Evolutionary conservation across 53 echinoderm and acorn worm genomes (phyloP).

Genomic region (Mesocentrotus franciscanus): DNA sequence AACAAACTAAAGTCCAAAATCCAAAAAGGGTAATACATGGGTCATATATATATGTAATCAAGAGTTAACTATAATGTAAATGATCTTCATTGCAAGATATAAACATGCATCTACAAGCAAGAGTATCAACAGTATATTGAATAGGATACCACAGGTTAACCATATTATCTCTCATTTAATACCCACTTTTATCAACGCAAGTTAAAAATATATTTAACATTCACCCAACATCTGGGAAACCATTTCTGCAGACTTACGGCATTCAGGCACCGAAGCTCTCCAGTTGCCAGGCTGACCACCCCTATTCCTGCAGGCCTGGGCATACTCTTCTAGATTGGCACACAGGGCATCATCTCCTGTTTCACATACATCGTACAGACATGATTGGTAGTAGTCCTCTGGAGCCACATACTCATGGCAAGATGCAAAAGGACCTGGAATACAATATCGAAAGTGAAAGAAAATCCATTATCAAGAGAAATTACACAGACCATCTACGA

Average conservation of each 20-base stretch:
- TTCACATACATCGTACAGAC: slow-evolving; percentile 83
- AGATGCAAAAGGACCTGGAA: slow-evolving; percentile 79
- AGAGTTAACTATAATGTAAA: too few relatives aligned
- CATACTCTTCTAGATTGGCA: slow-evolving; percentile 79
- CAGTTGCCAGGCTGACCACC: slow-evolving; percentile 79
- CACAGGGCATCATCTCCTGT: slow-evolving; percentile 79
- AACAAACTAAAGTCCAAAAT: too few relatives aligned
- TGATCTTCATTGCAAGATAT: background rate
- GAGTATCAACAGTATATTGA: too few relatives aligned
- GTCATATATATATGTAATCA: too few relatives aligned
- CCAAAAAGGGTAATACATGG: too few relatives aligned
- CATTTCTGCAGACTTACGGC: slow-evolving; percentile 76
- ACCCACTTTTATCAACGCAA: background rate
- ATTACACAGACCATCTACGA: background rate
- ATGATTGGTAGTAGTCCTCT: slow-evolving; percentile 69
- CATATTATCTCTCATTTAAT: background rate
- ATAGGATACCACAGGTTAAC: background rate
- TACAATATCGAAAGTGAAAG: background rate
- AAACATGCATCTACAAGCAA: background rate
- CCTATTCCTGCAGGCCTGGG: slow-evolving; percentile 66
- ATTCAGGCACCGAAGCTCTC: slow-evolving; percentile 69
- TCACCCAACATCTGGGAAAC: background rate
- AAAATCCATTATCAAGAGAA: background rate
- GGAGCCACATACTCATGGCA: slow-evolving; percentile 80
- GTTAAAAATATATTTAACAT: background rate